A percentile compares a stretch with the other conserved stretches of the same genome.
These are phyloP conservation scores for Acanthosepion pharaonis DNA, from an alignment of 2,888 invertebrate species.

Conservation along the genomic window DNA sequence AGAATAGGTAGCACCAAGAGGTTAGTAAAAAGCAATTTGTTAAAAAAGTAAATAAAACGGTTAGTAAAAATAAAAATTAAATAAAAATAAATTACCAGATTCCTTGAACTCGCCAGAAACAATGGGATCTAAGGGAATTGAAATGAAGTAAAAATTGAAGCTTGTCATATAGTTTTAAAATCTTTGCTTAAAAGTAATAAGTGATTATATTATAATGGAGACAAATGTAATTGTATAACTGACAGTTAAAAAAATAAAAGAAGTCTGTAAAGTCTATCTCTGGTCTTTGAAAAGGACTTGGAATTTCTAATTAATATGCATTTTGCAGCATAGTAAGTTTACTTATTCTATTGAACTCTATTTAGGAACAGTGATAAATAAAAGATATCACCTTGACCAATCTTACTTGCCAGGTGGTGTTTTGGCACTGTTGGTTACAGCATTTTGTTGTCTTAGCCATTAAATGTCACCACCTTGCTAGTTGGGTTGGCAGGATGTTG, in stretches of 20 bases:
- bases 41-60: neutral
- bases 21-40: neutral
- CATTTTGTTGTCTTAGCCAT: no score
- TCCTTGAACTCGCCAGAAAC: slow-evolving; percentile 41
- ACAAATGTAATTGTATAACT: neutral
- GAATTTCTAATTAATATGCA: no score
- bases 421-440: no score
- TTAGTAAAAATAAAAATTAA: neutral
- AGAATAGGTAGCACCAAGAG: neutral
- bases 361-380: no score
- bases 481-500: no score
- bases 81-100: slow-evolving; percentile 41
- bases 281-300: no score
- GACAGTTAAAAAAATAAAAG: neutral
- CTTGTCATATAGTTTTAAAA: neutral
- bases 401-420: no score
- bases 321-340: no score
- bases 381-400: no score
- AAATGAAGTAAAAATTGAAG: neutral
- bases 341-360: no score
- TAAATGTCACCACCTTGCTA: no score
- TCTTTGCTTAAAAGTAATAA: neutral
- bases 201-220: neutral
- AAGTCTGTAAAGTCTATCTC: neutral
- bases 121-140: slow-evolving; percentile 25